These are phyloP conservation scores for Peucedramus taeniatus DNA, from an alignment of 2,113 vertebrate genomes.

Conservation along the genomic window DNA sequence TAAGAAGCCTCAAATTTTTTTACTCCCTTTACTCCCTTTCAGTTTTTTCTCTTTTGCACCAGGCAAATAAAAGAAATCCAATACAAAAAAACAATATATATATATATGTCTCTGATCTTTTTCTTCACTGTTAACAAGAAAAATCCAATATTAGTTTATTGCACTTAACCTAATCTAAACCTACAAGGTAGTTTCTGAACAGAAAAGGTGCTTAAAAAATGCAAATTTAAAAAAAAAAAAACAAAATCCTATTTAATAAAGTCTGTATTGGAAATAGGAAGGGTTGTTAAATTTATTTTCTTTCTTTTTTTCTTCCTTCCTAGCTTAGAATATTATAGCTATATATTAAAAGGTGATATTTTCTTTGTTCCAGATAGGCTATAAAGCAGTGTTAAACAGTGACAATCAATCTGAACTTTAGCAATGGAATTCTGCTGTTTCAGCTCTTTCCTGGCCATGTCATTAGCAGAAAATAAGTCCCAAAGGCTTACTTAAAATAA, in stretches of 20 bases:
- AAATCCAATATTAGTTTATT: neutral
- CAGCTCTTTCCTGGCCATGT: conserved; percentile 45
- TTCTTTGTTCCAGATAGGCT: conserved; percentile 37
- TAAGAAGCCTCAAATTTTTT: neutral
- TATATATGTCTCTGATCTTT: neutral
- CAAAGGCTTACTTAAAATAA: conserved; percentile 7
- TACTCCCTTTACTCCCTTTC: neutral
- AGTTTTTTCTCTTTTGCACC: neutral
- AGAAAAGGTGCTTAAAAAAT: neutral
- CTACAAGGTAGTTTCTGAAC: neutral
- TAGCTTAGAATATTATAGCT: conserved; percentile 24
- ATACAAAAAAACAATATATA: neutral
- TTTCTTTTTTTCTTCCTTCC: neutral
- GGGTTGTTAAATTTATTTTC: neutral
- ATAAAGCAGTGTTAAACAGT: neutral
- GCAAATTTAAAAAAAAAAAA: neutral
- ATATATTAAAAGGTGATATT: conserved; percentile 47
- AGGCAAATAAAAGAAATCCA: neutral
- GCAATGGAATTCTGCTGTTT: conserved; percentile 41
- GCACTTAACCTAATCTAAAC: neutral
- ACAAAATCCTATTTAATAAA: neutral
- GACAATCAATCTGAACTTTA: conserved; percentile 59
- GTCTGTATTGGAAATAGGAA: neutral
- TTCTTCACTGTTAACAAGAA: neutral
- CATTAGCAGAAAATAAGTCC: conserved; percentile 58